phyloP scores from a whole-genome alignment of 2,888 invertebrate genomes.

The Didymodactylos carnosus region DNA sequence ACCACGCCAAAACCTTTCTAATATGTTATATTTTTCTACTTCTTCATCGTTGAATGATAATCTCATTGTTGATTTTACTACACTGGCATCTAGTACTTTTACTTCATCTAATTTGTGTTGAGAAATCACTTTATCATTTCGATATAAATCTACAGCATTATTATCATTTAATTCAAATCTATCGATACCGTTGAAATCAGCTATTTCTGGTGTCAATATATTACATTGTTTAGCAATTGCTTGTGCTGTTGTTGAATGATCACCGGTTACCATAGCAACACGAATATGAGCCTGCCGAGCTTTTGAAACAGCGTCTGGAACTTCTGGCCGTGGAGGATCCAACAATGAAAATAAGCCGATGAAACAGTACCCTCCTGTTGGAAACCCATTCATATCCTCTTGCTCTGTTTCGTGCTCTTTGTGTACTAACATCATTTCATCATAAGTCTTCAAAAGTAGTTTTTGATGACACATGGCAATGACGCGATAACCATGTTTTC shows the following conservation, averaged over 20 bases:
- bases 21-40: no score
- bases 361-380: background rate
- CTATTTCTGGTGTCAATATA: background rate
- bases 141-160: background rate
- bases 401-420: no score
- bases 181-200: background rate
- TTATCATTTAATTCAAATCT: background rate
- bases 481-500: no score
- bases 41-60: no score
- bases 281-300: background rate
- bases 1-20: no score
- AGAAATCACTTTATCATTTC: background rate
- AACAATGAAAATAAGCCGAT: background rate
- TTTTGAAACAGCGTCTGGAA: background rate
- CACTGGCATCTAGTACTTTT: background rate
- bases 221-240: background rate
- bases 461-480: background rate
- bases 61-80: no score
- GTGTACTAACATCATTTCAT: no score
- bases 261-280: background rate
- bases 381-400: background rate
- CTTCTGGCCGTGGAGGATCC: background rate
- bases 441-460: no score
- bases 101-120: background rate
- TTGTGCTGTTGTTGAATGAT: background rate